These are phyloP conservation scores for Antitype chi DNA, from an alignment of 2,888 invertebrate genomes.

Conservation along the genomic window DNA sequence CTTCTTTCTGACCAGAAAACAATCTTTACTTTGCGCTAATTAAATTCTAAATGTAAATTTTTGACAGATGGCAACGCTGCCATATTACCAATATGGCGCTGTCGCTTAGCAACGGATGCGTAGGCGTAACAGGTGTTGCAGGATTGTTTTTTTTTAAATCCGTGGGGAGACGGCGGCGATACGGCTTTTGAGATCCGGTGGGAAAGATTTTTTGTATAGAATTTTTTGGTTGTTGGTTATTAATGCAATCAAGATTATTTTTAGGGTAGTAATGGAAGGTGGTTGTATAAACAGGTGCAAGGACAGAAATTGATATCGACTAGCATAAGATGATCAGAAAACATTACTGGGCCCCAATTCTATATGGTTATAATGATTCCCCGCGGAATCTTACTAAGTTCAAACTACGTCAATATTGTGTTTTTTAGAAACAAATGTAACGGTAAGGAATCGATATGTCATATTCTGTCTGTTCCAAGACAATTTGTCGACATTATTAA, in stretches of 20 bases:
- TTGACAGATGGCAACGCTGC: conserved; percentile 86
- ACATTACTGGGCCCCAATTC: no score
- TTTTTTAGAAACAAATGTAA: no score
- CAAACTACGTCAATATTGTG: no score
- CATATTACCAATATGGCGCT: conserved; percentile 81
- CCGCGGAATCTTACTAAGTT: no score
- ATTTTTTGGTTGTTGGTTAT: conserved; percentile 56
- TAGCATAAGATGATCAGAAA: no score
- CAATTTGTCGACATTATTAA: no score
- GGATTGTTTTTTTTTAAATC: conserved; percentile 74
- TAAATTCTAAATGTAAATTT: conserved; percentile 80
- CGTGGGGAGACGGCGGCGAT: conserved; percentile 78
- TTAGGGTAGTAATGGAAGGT: conserved; percentile 45
- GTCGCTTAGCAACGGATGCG: conserved; percentile 83
- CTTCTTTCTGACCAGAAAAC: neutral
- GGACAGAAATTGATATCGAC: neutral
- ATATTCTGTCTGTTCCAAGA: no score
- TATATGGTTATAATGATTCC: no score
- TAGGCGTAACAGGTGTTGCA: conserved; percentile 87
- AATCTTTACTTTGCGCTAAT: conserved; percentile 58
- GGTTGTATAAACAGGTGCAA: conserved; percentile 41
- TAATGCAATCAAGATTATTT: conserved; percentile 50
- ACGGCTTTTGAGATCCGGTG: conserved; percentile 82
- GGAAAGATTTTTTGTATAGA: conserved; percentile 72
- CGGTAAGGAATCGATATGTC: no score